A percentile compares a stretch with the other conserved stretches of the same genome.
Conservation (phyloP, 1,140 invertebrate genomes). For the Drosophila repleta region DNA sequence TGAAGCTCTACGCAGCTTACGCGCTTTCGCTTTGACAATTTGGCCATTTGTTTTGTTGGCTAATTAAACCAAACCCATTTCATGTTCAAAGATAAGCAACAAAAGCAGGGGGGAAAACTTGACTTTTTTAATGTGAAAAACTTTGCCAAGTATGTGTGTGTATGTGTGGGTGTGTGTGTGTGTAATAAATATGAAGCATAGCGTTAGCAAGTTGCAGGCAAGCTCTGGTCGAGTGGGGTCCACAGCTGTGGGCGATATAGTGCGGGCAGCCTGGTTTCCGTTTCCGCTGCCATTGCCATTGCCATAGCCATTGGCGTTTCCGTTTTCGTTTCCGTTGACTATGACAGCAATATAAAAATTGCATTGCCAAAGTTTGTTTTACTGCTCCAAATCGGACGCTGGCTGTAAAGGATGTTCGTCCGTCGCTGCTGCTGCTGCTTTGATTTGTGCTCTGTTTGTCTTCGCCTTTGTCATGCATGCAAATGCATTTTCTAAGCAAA, state of each 20-base stretch:
- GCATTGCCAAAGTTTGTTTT: conserved; percentile 45
- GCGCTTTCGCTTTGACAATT: conserved; percentile 31
- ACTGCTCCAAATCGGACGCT: conserved; percentile 43
- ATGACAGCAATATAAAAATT: conserved; percentile 49
- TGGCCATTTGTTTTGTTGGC: conserved; percentile 61
- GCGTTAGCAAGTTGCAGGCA: conserved; percentile 44
- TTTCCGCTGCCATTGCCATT: conserved; percentile 25
- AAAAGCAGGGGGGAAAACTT: conserved; percentile 37
- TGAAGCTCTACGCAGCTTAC: conserved; percentile 20
- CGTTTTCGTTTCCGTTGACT: conserved; percentile 39
- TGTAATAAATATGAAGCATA: conserved; percentile 60
- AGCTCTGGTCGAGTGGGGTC: conserved; percentile 2
- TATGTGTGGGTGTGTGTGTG: conserved; percentile 37
- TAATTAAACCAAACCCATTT: conserved; percentile 78
- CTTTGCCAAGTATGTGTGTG: conserved; percentile 32
- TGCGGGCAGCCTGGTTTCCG: conserved; percentile 47
- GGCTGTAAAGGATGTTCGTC: conserved; percentile 17
- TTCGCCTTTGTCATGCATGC: conserved; percentile 35
- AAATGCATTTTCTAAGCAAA: conserved; percentile 31
- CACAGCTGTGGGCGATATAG: conserved; percentile 14
- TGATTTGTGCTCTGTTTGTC: conserved; percentile 38
- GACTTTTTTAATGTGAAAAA: conserved; percentile 67
- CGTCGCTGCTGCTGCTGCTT: conserved; percentile 21
- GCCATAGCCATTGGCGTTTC: conserved; percentile 30
- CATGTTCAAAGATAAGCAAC: conserved; percentile 49